Evolutionary conservation across 2,888 invertebrate genomes (phyloP).

Genomic region (Endomychus coccineus): DNA sequence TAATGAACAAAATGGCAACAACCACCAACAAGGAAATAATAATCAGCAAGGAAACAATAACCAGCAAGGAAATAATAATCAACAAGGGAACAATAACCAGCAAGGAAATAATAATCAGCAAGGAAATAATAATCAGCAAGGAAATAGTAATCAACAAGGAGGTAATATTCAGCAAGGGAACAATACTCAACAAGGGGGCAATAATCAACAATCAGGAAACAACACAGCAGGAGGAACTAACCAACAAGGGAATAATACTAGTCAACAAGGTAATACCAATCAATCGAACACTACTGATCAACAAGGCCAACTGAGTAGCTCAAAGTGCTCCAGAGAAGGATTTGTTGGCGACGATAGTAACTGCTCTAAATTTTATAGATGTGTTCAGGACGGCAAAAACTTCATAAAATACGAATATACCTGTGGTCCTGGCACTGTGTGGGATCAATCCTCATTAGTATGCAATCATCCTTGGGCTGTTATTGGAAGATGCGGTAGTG

Average conservation of each 20-base stretch:
- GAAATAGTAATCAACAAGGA: constrained; percentile 12
- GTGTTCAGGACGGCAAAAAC: constrained; percentile 56
- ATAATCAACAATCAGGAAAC: neutral
- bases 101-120: constrained; percentile 14
- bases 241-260: no score
- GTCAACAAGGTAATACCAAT: neutral
- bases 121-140: constrained; percentile 10
- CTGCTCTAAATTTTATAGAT: constrained; percentile 71
- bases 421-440: constrained; percentile 70
- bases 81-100: no score
- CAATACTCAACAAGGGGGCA: neutral
- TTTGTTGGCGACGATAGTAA: constrained; percentile 61
- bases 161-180: constrained; percentile 12
- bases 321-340: constrained; percentile 56
- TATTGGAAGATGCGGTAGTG: constrained; percentile 26
- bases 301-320: constrained; percentile 20
- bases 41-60: constrained; percentile 5
- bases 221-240: no score
- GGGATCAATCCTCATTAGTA: constrained; percentile 60
- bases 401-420: constrained; percentile 62
- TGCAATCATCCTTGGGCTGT: constrained; percentile 67
- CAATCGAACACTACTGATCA: no score
- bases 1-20: constrained; percentile 5
- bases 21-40: constrained; percentile 10
- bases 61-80: constrained; percentile 9